Percentiles rank a stretch among this genome's conserved stretches.
Conservation (phyloP, 1,140 invertebrate genomes). For the Bombus affinis region DNA sequence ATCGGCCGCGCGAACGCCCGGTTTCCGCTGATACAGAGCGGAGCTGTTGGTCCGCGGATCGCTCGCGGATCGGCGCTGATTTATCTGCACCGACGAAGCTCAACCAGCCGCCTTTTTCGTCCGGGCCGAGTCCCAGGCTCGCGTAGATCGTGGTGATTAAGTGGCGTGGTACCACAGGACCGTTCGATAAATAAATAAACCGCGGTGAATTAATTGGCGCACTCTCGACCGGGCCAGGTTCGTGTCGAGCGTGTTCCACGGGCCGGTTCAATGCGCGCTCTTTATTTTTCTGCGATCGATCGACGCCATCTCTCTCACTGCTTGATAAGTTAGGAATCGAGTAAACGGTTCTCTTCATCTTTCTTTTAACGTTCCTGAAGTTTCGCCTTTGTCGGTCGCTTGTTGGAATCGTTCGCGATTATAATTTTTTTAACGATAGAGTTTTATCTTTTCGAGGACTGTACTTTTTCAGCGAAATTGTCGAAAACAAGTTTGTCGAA, state of each 20-base stretch:
- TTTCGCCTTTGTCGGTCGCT: not conserved
- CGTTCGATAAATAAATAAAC: conserved; percentile 54
- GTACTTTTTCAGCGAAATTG: too few species aligned
- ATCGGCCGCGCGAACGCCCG: not conserved
- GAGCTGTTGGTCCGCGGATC: not conserved
- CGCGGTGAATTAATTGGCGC: conserved; percentile 52
- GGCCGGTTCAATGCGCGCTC: conserved; percentile 11
- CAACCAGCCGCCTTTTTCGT: conserved; percentile 15
- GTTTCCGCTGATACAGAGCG: not conserved
- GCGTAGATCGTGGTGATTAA: conserved; percentile 51
- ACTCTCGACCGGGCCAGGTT: conserved; percentile 1
- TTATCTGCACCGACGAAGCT: conserved; percentile 19
- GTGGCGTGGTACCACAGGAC: conserved; percentile 33
- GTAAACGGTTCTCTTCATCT: not conserved
- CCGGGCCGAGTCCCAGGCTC: conserved; percentile 1
- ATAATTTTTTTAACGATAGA: not conserved
- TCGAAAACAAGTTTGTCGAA: too few species aligned
- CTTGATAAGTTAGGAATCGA: conserved; percentile 10
- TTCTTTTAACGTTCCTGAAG: not conserved
- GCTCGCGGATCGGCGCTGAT: conserved; percentile 40
- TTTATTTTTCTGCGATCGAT: conserved; percentile 45
- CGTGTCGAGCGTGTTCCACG: conserved; percentile 48
- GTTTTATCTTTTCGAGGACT: not conserved
- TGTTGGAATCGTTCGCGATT: not conserved
- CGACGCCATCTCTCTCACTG: not conserved